Conservation (phyloP, 2,797 vertebrate genomes). For the Pteropus rufus region DNA sequence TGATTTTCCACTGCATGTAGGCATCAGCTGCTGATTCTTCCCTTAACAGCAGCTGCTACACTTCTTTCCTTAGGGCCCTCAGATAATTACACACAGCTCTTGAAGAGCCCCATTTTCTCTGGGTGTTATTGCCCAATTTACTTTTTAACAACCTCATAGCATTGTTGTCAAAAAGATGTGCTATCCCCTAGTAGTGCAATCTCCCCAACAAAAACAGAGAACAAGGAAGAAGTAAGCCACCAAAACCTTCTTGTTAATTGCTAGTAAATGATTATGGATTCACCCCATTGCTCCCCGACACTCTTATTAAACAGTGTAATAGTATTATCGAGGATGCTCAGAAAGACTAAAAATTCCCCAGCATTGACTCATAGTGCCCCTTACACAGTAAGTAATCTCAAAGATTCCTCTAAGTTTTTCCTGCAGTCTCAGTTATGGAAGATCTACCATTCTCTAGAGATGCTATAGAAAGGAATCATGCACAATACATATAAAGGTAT, state of each 20-base stretch:
- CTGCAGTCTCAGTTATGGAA: not conserved
- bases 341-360: not conserved
- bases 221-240: not conserved
- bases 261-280: constrained; percentile 46
- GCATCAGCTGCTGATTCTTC: not conserved
- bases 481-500: not conserved
- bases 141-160: constrained; percentile 60
- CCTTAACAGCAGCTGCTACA: constrained; percentile 44
- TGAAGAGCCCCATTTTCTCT: constrained; percentile 52
- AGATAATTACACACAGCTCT: constrained; percentile 48
- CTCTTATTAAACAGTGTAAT: not conserved
- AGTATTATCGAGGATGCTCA: not conserved
- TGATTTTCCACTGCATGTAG: constrained; percentile 29
- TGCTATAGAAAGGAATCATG: not conserved
- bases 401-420: not conserved
- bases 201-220: constrained; percentile 41
- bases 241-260: constrained; percentile 48
- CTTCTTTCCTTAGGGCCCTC: constrained; percentile 35
- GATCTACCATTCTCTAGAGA: not conserved
- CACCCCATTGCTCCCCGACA: not conserved
- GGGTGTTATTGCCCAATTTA: constrained; percentile 61
- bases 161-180: constrained; percentile 53
- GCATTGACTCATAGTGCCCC: not conserved
- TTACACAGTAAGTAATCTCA: constrained; percentile 1
- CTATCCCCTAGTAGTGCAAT: constrained; percentile 18